Conservation (phyloP, 2,888 invertebrate species). For the Zele albiditarsus region DNA sequence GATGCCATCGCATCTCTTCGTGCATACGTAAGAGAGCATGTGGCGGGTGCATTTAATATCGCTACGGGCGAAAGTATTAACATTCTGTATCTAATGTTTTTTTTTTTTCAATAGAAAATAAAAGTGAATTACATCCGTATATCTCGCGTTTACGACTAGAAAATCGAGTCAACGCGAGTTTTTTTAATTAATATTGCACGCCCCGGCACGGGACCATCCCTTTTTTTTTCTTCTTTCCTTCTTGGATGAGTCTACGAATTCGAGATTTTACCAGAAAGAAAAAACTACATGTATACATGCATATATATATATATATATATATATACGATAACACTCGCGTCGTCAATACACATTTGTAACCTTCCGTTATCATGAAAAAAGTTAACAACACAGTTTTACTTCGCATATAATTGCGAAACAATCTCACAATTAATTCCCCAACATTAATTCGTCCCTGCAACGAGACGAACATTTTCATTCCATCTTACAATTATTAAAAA, state of each 20-base stretch:
- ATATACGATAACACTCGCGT: background rate
- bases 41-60: background rate
- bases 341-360: background rate
- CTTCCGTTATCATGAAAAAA: constrained; percentile 16
- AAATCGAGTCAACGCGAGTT: constrained; percentile 44
- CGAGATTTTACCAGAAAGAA: background rate
- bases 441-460: background rate
- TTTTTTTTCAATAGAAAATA: constrained; percentile 9
- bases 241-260: background rate
- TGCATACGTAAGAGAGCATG: background rate
- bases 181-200: constrained; percentile 70
- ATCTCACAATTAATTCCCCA: constrained; percentile 5
- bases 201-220: constrained; percentile 65
- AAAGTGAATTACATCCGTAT: constrained; percentile 28
- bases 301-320: constrained; percentile 9
- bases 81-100: background rate
- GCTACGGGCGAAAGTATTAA: background rate
- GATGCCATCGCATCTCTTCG: background rate
- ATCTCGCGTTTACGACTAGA: constrained; percentile 47
- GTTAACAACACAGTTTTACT: constrained; percentile 31
- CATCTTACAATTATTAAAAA: background rate
- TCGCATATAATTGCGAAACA: constrained; percentile 30
- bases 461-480: background rate
- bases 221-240: background rate
- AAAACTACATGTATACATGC: background rate